A percentile compares a stretch with the other conserved stretches of the same genome.
These are phyloP conservation scores for Perca fluviatilis DNA, from an alignment of 2,113 vertebrate genomes.

Conservation along the genomic window DNA sequence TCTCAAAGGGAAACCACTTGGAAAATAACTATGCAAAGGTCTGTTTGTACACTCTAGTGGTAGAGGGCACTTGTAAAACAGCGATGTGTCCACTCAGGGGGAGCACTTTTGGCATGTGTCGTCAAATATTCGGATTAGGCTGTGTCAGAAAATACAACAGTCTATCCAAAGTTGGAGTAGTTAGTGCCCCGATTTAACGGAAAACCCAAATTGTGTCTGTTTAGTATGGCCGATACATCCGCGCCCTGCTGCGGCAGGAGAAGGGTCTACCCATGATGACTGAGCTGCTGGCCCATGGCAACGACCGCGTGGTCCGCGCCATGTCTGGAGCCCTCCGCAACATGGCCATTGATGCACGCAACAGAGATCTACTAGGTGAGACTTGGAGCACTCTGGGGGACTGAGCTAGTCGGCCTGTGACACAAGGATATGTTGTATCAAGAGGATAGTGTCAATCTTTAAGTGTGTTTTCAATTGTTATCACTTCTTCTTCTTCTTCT, in stretches of 20 bases:
- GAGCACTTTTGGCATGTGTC: background rate
- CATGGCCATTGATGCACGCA: slow-evolving; percentile 92
- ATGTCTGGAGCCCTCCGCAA: slow-evolving; percentile 95
- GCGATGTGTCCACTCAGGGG: background rate
- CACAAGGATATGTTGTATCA: background rate
- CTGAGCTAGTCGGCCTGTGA: background rate
- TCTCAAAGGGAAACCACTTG: background rate
- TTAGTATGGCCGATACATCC: slow-evolving; percentile 93
- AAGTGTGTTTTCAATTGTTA: background rate
- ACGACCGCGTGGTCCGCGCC: slow-evolving; percentile 94
- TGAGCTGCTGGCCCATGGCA: slow-evolving; percentile 89
- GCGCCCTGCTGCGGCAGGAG: slow-evolving; percentile 91
- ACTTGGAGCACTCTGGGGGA: accelerated
- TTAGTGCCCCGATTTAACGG: background rate
- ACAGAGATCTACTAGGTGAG: slow-evolving; percentile 94
- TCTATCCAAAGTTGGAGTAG: background rate
- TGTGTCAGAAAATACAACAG: background rate
- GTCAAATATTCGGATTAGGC: background rate
- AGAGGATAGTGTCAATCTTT: background rate
- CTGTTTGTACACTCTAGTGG: background rate
- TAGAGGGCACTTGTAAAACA: background rate
- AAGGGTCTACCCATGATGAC: slow-evolving; percentile 93
- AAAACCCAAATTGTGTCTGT: background rate
- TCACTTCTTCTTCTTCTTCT: no score
- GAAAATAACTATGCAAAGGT: background rate